Evolutionary conservation across 2,888 invertebrate genomes (phyloP).

Genomic region (Ernsta delagoae): DNA sequence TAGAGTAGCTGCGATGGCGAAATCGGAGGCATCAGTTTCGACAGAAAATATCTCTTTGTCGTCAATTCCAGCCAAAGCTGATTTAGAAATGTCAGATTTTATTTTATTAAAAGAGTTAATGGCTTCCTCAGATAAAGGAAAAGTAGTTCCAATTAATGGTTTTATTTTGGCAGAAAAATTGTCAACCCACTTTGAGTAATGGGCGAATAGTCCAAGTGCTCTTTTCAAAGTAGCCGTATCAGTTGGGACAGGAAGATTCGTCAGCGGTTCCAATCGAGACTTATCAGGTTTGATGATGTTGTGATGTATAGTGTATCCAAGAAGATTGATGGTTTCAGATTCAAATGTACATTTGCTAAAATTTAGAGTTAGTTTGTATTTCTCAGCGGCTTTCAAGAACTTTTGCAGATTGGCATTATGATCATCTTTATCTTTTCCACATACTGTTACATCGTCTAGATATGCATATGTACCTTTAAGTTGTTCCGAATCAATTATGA

Average conservation of each 20-base stretch:
- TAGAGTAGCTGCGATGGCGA: constrained; percentile 4
- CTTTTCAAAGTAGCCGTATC: constrained; percentile 3
- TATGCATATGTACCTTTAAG: constrained; percentile 5
- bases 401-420: neutral
- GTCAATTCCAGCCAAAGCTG: neutral
- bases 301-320: constrained; percentile 5
- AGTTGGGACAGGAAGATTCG: neutral
- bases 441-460: constrained; percentile 4
- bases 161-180: constrained; percentile 7
- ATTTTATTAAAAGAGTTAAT: constrained; percentile 5
- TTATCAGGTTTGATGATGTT: constrained; percentile 7
- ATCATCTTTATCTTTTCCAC: constrained; percentile 2
- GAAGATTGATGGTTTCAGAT: constrained; percentile 1
- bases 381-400: neutral
- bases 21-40: constrained; percentile 6
- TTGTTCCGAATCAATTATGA: constrained; percentile 2
- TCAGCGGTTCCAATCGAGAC: constrained; percentile 2
- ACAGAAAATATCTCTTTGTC: constrained; percentile 5
- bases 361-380: neutral
- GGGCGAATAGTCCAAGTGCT: constrained; percentile 13
- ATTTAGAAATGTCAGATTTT: constrained; percentile 1
- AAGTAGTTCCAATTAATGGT: constrained; percentile 1
- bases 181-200: constrained; percentile 8
- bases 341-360: constrained; percentile 2
- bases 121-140: constrained; percentile 1